These are phyloP conservation scores for Uropsilus gracilis DNA, from an alignment of 2,113 vertebrate species.

Conservation along the genomic window DNA sequence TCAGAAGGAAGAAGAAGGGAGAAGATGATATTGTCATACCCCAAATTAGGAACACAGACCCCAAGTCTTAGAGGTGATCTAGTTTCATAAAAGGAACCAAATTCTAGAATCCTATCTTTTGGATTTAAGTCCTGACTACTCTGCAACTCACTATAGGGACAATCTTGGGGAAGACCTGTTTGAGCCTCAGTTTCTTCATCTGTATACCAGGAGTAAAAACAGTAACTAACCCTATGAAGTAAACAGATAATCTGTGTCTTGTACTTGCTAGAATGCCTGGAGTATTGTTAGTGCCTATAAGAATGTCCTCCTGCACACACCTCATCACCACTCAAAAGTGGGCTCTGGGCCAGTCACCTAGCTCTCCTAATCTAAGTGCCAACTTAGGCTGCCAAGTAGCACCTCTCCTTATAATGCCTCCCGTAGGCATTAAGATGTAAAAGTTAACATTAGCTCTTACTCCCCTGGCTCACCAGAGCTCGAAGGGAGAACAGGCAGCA, in stretches of 20 bases:
- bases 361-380: not conserved
- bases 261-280: not conserved
- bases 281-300: not conserved
- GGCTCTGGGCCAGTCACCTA: not conserved
- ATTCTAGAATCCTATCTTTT: not conserved
- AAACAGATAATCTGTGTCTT: not conserved
- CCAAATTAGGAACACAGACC: not conserved
- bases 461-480: not conserved
- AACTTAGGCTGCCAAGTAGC: not conserved
- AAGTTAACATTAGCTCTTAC: not conserved
- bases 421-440: not conserved
- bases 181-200: not conserved
- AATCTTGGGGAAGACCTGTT: not conserved
- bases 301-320: not conserved
- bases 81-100: not conserved
- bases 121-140: not conserved
- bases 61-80: not conserved
- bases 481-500: not conserved
- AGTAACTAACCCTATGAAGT: not conserved
- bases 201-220: not conserved
- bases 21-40: not conserved
- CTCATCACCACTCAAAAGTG: not conserved
- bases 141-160: too few species aligned
- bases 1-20: not conserved
- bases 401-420: not conserved